Percentiles rank a stretch among this genome's conserved stretches.
Evolutionary conservation across 1,140 invertebrate genomes (phyloP).

Genomic region (Calephelis virginiensis): DNA sequence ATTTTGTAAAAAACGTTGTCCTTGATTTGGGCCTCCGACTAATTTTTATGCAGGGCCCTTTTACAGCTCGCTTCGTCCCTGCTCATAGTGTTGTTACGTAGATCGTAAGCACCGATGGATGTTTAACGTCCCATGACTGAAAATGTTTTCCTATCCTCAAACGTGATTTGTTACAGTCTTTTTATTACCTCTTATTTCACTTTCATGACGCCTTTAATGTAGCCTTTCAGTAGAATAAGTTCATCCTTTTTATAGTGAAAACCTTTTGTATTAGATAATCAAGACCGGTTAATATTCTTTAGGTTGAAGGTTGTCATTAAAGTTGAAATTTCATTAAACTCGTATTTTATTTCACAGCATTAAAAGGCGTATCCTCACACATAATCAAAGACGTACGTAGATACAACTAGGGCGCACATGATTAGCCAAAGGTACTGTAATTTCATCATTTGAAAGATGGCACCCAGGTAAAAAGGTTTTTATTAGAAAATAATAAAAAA

Average conservation of each 20-base stretch:
- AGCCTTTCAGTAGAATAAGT: not conserved
- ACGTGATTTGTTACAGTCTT: constrained; percentile 38
- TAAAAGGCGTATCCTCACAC: not conserved
- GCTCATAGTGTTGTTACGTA: constrained; percentile 1
- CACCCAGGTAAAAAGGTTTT: too few species aligned
- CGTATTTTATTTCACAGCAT: not conserved
- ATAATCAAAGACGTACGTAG: not conserved
- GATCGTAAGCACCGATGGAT: constrained; percentile 11
- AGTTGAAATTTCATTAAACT: not conserved
- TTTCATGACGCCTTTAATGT: not conserved
- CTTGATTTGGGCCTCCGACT: too few species aligned
- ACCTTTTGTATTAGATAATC: too few species aligned
- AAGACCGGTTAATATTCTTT: too few species aligned
- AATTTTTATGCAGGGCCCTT: too few species aligned
- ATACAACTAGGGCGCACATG: not conserved
- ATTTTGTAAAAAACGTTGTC: too few species aligned
- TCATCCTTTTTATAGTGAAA: not conserved
- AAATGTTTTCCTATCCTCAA: constrained; percentile 42
- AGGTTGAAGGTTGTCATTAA: too few species aligned
- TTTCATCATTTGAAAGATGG: too few species aligned
- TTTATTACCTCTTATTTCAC: constrained; percentile 37
- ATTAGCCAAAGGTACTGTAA: too few species aligned
- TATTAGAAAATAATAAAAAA: too few species aligned
- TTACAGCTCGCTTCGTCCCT: too few species aligned
- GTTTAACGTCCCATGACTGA: constrained; percentile 21